These are phyloP conservation scores for Oceanodroma leucorhoa DNA, from an alignment of 2,797 vertebrate genomes.

Conservation along the genomic window DNA sequence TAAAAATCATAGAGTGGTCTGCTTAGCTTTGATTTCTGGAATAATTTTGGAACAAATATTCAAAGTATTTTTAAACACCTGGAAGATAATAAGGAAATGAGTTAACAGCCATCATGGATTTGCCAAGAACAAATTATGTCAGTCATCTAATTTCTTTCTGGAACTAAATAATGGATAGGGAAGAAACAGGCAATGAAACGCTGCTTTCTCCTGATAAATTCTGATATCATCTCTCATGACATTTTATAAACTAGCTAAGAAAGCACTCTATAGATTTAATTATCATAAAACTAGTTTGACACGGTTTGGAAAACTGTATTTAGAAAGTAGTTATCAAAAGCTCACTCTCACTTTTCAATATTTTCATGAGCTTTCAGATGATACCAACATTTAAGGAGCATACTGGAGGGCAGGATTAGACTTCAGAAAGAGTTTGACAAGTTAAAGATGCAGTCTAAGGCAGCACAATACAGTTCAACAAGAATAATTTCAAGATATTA, in stretches of 20 bases:
- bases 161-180: neutral
- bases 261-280: neutral
- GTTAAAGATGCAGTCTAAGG: neutral
- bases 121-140: neutral
- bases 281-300: neutral
- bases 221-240: neutral
- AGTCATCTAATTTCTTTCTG: neutral
- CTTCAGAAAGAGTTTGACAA: neutral
- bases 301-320: neutral
- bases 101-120: neutral
- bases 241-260: neutral
- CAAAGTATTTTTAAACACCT: neutral
- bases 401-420: neutral
- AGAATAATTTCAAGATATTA: neutral
- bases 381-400: neutral
- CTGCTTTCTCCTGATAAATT: neutral
- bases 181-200: neutral
- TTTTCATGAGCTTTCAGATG: neutral
- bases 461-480: neutral
- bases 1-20: neutral
- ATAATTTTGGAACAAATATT: neutral
- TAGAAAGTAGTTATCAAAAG: conserved; percentile 23
- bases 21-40: neutral
- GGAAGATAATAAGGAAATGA: neutral
- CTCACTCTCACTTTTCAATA: neutral